Evolutionary conservation across 2,113 vertebrate species (phyloP), one percentile per base, ranked within the genome.

Genomic region (Tringa solitaria): DNA sequence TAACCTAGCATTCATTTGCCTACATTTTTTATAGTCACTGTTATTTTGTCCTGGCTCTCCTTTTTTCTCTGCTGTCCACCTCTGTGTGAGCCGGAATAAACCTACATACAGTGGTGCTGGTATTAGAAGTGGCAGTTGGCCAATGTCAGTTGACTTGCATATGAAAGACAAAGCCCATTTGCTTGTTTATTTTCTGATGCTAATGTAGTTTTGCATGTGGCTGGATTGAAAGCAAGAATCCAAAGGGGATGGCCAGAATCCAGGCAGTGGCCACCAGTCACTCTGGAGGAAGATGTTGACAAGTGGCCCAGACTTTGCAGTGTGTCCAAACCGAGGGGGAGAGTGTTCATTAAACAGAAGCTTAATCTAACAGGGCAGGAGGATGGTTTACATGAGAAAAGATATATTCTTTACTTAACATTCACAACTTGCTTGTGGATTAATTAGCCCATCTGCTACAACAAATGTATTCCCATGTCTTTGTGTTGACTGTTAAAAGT

Each of bases 381-480:
- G 84, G 94, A 92, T 80, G 61, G 96, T 93, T 97, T 98, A 93
- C 96, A 94, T 95, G 95, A 90, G 93, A 97, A 97, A 97, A 97
- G 70, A 97, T 97, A 89, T 91, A 91, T 97, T 97, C 93, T 98
- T 98, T 98, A 95, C 92, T 98, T 98, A 98, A 98, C 98, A 98
- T 98, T 98, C 98, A 96, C 96, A 90, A 97, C 95, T 97, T 98
- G 97, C 97, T 97, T 97, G 95, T 97, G 96, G 98, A 99, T 98
- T 99, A 98, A 99, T 99, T 98, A 98, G 97, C 97, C 98, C 98
- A 99, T 99, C 99, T 99, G 98, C 97, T 97, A 89, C 97, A 97
- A 97, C 93, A 97, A 98, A 98, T 96, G 92, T 93, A 96, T 97
- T 97, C 95, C 69, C 60, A 67, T 79, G 82, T 97, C 91, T 93